Conservation (phyloP, 35 echinoderm and acorn worm genomes). For the Strongylocentrotus purpuratus region DNA sequence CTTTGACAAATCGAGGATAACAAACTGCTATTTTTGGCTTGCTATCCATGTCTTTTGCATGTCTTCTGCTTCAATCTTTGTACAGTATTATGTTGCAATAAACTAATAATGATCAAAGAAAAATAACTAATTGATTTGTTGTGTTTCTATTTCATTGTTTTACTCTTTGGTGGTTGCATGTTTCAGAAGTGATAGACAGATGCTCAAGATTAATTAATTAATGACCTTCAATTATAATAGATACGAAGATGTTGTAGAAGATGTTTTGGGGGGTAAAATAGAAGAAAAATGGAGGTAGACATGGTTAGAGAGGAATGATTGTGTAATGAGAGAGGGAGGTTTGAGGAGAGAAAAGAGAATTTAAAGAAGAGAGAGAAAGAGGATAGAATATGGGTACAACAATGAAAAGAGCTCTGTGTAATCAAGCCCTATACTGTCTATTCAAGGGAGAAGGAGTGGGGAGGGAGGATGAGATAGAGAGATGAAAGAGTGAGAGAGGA, state of each 20-base stretch:
- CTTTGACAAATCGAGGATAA: not conserved
- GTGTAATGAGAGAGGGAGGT: not conserved
- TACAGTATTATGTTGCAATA: conserved; percentile 13
- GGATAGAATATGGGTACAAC: too few species aligned
- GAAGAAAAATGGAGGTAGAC: not conserved
- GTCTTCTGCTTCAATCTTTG: conserved; percentile 8
- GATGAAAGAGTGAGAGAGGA: too few species aligned
- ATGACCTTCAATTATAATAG: too few species aligned
- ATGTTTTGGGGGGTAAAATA: not conserved
- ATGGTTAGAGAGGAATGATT: not conserved
- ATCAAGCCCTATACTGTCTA: too few species aligned
- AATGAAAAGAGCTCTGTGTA: too few species aligned
- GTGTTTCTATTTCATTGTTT: not conserved
- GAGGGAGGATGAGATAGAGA: too few species aligned
- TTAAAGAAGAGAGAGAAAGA: too few species aligned
- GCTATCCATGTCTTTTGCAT: not conserved
- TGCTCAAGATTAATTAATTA: too few species aligned
- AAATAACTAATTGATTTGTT: not conserved
- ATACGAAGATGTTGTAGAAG: too few species aligned
- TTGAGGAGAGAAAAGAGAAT: too few species aligned
- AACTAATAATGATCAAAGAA: not conserved
- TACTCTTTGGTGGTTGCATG: not conserved
- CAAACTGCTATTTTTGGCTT: not conserved
- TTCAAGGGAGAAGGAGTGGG: too few species aligned
- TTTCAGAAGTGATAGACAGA: too few species aligned